phyloP scores from a whole-genome alignment of 2,888 invertebrate species.

The Drosophila meridionalis region DNA sequence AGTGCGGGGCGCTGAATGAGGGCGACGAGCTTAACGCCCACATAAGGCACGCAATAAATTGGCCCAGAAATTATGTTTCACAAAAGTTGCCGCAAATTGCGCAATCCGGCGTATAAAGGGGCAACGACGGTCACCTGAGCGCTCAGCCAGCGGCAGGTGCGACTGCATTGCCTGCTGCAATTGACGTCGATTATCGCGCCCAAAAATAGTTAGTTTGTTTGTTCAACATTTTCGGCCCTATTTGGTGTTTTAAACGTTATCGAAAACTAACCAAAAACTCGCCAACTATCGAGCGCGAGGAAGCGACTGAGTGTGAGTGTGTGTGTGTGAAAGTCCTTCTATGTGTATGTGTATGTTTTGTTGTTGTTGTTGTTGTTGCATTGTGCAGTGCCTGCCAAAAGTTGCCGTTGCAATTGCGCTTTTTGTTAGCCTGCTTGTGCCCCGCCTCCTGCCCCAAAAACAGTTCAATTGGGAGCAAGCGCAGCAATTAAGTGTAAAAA shows the following conservation, averaged over 20 bases:
- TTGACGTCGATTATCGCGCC: slow-evolving; percentile 78
- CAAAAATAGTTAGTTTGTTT: slow-evolving; percentile 73
- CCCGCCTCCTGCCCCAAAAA: slow-evolving; percentile 11
- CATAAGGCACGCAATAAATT: slow-evolving; percentile 61
- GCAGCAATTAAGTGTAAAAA: slow-evolving; percentile 80
- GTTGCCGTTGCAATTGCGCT: slow-evolving; percentile 67
- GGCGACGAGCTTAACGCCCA: slow-evolving; percentile 42
- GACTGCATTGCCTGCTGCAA: slow-evolving; percentile 55
- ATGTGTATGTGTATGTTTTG: slow-evolving; percentile 1
- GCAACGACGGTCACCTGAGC: slow-evolving; percentile 1
- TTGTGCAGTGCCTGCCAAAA: slow-evolving; percentile 57
- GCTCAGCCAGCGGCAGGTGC: slow-evolving; percentile 18
- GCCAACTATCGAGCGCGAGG: slow-evolving; percentile 63
- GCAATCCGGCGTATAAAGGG: slow-evolving; percentile 57
- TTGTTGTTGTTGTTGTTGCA: slow-evolving; percentile 13
- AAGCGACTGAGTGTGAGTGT: slow-evolving; percentile 15
- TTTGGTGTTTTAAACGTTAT: slow-evolving; percentile 78
- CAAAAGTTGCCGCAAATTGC: slow-evolving; percentile 78
- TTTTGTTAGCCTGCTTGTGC: slow-evolving; percentile 54
- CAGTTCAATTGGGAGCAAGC: slow-evolving; percentile 78
- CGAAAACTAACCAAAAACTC: slow-evolving; percentile 78
- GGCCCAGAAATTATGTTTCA: slow-evolving; percentile 72
- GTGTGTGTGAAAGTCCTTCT: slow-evolving; percentile 51
- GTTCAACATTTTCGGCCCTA: slow-evolving; percentile 65
- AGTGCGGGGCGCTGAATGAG: slow-evolving; percentile 7